These are phyloP conservation scores for Tholera decimalis DNA, from an alignment of 2,888 invertebrate species.

Conservation along the genomic window DNA sequence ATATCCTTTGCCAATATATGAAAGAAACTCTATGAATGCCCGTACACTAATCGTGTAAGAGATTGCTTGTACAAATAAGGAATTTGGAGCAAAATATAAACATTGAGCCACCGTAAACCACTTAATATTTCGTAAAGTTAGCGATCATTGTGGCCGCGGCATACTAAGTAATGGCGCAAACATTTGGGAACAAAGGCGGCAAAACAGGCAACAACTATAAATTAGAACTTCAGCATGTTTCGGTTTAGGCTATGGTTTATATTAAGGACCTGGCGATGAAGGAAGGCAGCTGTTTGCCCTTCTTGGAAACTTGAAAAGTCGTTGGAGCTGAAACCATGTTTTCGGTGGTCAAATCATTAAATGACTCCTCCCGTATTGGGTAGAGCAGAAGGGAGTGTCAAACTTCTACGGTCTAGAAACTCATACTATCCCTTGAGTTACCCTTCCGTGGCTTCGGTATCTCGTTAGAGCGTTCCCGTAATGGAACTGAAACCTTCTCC, in stretches of 20 bases:
- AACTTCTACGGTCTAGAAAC: too few species aligned
- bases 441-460: too few species aligned
- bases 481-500: too few species aligned
- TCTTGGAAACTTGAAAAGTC: neutral
- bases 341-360: neutral
- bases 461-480: too few species aligned
- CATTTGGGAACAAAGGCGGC: constrained; percentile 23
- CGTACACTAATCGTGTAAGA: constrained; percentile 1
- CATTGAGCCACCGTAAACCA: constrained; percentile 26
- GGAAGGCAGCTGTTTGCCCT: constrained; percentile 16
- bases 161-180: constrained; percentile 30
- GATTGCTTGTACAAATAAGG: constrained; percentile 5
- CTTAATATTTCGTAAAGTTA: constrained; percentile 43
- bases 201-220: constrained; percentile 32
- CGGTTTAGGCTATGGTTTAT: constrained; percentile 2
- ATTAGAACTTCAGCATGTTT: constrained; percentile 8
- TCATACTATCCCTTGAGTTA: too few species aligned
- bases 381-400: too few species aligned
- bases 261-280: constrained; percentile 19
- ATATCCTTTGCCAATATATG: constrained; percentile 4
- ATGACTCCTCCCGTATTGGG: too few species aligned
- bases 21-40: neutral
- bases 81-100: constrained; percentile 33
- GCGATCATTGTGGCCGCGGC: constrained; percentile 16
- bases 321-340: neutral